phyloP scores from a whole-genome alignment of 2,797 vertebrate genomes.

The Naso thynnoides region DNA sequence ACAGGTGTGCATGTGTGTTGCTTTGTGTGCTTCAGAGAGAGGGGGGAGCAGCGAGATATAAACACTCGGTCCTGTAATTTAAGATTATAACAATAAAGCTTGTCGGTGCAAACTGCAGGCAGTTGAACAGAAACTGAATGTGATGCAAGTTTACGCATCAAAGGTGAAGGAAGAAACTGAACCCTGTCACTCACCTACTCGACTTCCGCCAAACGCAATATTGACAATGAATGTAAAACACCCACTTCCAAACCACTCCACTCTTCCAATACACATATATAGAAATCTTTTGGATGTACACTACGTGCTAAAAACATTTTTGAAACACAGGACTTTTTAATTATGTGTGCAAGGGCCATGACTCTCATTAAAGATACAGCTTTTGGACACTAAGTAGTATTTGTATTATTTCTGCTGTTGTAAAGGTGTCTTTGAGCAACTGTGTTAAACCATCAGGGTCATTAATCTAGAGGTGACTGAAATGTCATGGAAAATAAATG shows the following conservation, averaged over 20 bases:
- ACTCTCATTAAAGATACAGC: conserved; percentile 1
- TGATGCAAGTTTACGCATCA: conserved; percentile 65
- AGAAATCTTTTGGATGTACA: neutral
- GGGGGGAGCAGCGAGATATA: neutral
- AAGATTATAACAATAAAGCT: neutral
- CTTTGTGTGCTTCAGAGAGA: conserved; percentile 1
- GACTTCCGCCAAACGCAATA: conserved; percentile 68
- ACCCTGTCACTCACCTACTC: conserved; percentile 67
- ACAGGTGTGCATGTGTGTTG: conserved; percentile 63
- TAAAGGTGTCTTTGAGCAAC: neutral
- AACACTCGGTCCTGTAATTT: neutral
- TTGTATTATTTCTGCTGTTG: neutral
- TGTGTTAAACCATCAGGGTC: neutral
- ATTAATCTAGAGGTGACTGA: neutral
- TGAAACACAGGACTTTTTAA: neutral
- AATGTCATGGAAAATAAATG: neutral
- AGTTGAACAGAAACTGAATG: conserved; percentile 60
- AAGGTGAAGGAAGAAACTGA: conserved; percentile 56
- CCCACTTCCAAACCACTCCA: conserved; percentile 51
- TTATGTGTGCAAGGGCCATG: neutral
- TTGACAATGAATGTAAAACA: conserved; percentile 64
- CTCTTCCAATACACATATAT: conserved; percentile 10
- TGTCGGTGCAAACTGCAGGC: conserved; percentile 5
- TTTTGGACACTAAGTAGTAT: neutral
- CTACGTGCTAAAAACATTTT: conserved; percentile 1